Evolutionary conservation across 2,113 vertebrate genomes (phyloP).

Genomic region (Pteronura brasiliensis): DNA sequence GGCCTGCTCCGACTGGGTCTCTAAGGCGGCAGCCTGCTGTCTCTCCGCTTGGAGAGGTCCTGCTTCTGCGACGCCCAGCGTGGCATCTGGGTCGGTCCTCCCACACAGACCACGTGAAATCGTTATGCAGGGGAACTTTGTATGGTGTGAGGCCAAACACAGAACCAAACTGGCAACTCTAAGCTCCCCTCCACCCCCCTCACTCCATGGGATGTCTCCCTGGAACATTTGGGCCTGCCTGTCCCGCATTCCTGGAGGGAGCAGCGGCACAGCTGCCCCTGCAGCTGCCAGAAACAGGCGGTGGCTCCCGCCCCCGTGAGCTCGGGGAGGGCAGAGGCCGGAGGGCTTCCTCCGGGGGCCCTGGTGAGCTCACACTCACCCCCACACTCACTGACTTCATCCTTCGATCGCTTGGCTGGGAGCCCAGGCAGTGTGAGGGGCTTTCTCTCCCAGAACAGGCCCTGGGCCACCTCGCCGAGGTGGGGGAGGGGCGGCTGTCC

Average conservation of each 20-base stretch:
- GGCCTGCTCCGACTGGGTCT: not conserved
- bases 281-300: conserved; percentile 56
- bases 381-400: conserved; percentile 30
- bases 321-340: not conserved
- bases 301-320: not conserved
- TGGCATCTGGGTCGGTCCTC: not conserved
- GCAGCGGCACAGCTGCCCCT: conserved; percentile 42
- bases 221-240: conserved; percentile 47
- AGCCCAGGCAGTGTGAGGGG: conserved; percentile 39
- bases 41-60: not conserved
- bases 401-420: not conserved
- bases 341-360: conserved; percentile 24
- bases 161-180: not conserved
- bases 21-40: not conserved
- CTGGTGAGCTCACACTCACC: conserved; percentile 40
- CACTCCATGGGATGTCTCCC: not conserved
- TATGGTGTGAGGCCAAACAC: conserved; percentile 29
- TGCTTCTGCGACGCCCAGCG: not conserved
- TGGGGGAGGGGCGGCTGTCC: not conserved
- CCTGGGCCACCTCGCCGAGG: not conserved
- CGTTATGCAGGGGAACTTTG: not conserved
- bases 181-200: not conserved
- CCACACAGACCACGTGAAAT: not conserved
- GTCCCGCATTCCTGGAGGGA: conserved; percentile 55
- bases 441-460: conserved; percentile 18